Percentiles rank a stretch among this genome's conserved stretches.
These are phyloP conservation scores for Trissolcus brochymenae DNA, from an alignment of 2,888 invertebrate genomes.

Conservation along the genomic window DNA sequence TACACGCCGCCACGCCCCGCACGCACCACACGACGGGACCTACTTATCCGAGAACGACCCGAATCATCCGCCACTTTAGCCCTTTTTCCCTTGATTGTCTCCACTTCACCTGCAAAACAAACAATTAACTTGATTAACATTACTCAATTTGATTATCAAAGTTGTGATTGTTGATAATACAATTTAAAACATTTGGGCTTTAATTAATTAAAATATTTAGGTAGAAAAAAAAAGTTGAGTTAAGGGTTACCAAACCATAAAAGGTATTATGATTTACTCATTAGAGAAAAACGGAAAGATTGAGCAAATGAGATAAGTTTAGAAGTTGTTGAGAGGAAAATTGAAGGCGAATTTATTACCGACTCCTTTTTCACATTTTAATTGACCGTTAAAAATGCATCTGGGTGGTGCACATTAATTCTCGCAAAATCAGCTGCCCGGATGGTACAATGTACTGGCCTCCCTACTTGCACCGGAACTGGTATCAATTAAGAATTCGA, in stretches of 20 bases:
- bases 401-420: conserved; percentile 2
- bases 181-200: no score
- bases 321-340: conserved; percentile 10
- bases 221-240: no score
- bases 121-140: no score
- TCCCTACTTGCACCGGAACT: conserved; percentile 10
- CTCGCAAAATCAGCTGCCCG: conserved; percentile 8
- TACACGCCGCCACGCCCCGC: conserved; percentile 68
- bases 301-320: background rate
- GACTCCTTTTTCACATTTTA: conserved; percentile 17
- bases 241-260: no score
- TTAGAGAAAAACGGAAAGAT: no score
- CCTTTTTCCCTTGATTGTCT: conserved; percentile 51
- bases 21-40: conserved; percentile 68
- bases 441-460: conserved; percentile 19
- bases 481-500: conserved; percentile 40
- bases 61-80: conserved; percentile 61
- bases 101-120: conserved; percentile 14
- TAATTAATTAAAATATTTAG: no score
- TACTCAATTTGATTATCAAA: no score
- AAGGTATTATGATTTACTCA: no score
- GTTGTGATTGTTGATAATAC: no score
- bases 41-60: conserved; percentile 62
- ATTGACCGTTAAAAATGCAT: conserved; percentile 34
- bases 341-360: conserved; percentile 23